A percentile compares a stretch with the other conserved stretches of the same genome.
Conservation (phyloP, 2,797 vertebrate species). For the Danio aesculapii region DNA sequence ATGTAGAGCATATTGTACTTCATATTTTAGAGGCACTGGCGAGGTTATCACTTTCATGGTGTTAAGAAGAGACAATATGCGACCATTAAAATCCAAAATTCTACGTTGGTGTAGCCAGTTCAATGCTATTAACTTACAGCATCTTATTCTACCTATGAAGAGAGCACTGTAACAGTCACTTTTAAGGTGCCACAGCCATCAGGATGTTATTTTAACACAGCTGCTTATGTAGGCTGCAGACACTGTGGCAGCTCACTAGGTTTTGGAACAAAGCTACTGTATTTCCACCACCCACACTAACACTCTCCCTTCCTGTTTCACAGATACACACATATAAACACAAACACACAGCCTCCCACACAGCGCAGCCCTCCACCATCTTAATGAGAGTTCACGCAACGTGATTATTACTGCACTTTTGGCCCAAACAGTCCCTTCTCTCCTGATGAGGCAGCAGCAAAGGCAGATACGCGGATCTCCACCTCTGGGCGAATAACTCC, state of each 20-base stretch:
- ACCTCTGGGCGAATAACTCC: slow-evolving; percentile 75
- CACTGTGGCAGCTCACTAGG: slow-evolving; percentile 22
- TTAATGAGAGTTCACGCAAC: slow-evolving; percentile 59
- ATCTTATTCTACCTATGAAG: neutral
- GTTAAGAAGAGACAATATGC: neutral
- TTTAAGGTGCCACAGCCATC: neutral
- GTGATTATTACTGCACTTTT: slow-evolving; percentile 64
- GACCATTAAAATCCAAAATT: neutral
- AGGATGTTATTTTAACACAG: neutral
- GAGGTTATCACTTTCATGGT: neutral
- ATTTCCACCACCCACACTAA: slow-evolving; percentile 32
- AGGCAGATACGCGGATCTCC: slow-evolving; percentile 67
- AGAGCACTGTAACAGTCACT: neutral
- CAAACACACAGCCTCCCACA: slow-evolving; percentile 42
- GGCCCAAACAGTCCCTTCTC: slow-evolving; percentile 60
- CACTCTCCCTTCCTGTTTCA: slow-evolving; percentile 16
- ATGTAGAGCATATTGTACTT: neutral
- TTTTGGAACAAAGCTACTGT: slow-evolving; percentile 23
- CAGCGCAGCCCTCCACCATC: slow-evolving; percentile 42
- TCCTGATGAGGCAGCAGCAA: slow-evolving; percentile 68
- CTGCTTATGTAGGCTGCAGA: neutral
- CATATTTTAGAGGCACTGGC: no score
- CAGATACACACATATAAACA: slow-evolving; percentile 22
- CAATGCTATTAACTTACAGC: neutral
- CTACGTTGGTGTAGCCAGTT: neutral